Percentiles rank a stretch among this genome's conserved stretches.
Evolutionary conservation across 1,140 invertebrate genomes (phyloP).

Genomic region (Drosophila nigrodunni): DNA sequence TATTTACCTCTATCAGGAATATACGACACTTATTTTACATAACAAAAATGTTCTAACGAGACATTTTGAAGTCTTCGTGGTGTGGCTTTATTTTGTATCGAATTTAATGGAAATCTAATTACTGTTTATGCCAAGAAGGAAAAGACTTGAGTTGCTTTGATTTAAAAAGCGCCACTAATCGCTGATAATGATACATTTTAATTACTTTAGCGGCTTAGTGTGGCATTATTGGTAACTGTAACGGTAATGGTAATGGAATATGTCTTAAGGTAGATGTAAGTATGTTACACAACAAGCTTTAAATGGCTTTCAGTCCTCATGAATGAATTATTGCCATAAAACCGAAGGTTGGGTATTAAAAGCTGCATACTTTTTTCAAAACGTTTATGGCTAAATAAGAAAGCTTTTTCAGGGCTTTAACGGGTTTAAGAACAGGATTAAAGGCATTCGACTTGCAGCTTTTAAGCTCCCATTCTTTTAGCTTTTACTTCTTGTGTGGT

Average conservation of each 20-base stretch:
- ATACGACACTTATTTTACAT: not conserved
- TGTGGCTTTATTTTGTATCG: conserved; percentile 9
- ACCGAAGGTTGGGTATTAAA: too few relatives aligned
- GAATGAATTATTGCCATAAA: not conserved
- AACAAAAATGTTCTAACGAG: not conserved
- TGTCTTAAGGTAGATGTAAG: conserved; percentile 6
- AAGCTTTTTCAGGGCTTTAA: too few relatives aligned
- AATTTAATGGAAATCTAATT: conserved; percentile 58
- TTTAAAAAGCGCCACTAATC: conserved; percentile 27
- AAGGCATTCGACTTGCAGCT: too few relatives aligned
- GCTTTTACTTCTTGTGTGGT: too few relatives aligned
- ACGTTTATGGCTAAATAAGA: too few relatives aligned
- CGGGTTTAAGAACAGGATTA: too few relatives aligned
- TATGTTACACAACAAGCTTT: conserved; percentile 7
- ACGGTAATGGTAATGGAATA: conserved; percentile 1
- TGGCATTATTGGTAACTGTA: not conserved
- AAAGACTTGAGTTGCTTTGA: conserved; percentile 9
- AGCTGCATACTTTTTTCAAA: too few relatives aligned
- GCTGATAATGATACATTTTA: conserved; percentile 42
- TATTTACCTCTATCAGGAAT: too few relatives aligned
- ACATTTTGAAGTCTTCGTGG: not conserved
- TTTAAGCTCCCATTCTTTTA: too few relatives aligned
- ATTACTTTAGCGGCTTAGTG: conserved; percentile 31
- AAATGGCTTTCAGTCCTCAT: conserved; percentile 1
- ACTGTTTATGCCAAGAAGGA: conserved; percentile 17